Conservation (phyloP, 2,797 vertebrate genomes). For the Phoeniculus purpureus region DNA sequence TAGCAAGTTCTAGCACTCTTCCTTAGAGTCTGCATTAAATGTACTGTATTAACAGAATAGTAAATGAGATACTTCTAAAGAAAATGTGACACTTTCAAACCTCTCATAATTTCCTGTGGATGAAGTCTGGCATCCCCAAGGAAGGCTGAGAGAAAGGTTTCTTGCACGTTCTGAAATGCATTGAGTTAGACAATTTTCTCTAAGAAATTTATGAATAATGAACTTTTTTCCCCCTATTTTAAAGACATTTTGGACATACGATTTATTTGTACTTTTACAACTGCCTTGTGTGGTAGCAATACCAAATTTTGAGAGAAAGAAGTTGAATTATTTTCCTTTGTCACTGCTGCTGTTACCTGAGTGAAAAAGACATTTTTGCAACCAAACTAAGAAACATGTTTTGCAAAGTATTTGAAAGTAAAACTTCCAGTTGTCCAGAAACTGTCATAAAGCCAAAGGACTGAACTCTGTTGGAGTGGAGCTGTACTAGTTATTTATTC, state of each 20-base stretch:
- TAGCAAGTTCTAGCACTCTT: not conserved
- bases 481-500: not conserved
- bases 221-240: not conserved
- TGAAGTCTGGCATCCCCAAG: rapidly evolving
- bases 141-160: not conserved
- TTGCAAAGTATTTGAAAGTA: not conserved
- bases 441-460: not conserved
- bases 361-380: not conserved
- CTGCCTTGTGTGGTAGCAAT: not conserved
- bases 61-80: not conserved
- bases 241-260: not conserved
- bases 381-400: not conserved
- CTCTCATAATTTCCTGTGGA: not conserved
- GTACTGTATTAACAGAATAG: not conserved
- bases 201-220: not conserved
- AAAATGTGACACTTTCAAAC: not conserved
- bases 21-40: not conserved
- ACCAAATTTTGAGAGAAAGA: not conserved
- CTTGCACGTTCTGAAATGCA: not conserved
- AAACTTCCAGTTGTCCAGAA: not conserved
- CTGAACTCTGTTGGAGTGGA: not conserved
- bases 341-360: not conserved
- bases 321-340: not conserved
- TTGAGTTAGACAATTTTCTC: not conserved
- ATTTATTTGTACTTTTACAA: not conserved